Evolutionary conservation across 2,888 invertebrate species (phyloP), one percentile per base, ranked within the genome.

Genomic region (Cetonia aurata): DNA sequence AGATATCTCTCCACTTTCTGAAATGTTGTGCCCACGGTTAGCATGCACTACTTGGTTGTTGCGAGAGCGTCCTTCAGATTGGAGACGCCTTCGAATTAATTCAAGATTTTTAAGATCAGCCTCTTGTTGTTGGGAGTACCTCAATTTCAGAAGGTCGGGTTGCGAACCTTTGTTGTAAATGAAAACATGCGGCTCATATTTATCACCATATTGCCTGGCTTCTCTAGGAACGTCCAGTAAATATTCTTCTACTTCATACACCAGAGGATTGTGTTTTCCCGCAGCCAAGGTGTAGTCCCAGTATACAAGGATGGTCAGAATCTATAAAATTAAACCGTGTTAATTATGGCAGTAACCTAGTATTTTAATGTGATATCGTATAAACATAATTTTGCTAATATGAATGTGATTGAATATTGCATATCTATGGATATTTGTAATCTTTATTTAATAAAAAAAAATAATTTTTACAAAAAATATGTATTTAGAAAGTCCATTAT

Each of bases 51-150:
- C 9, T 31, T 15, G 17, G 10, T 25, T 15, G 19, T 53, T 33
- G 13, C 33, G 6, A 42, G 41, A 46, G 6, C 6, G 12, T 17
- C 17, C 15, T 25, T 37, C 9, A 1, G 15, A 10, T 19, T 56
- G 62, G n/a, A 53, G 9, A 13, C 31, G 62, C 12, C 46, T 42
- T 12, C 15, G 17, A 31, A 67, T 44, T 48, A 69, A 68, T 31
- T 17, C 44, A 46, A 65, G 42, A 50, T 73, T 73, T 12, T 42
- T 62, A 0, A 72, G 72, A 71, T 83, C 82, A 0, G 76, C 72
- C 70, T 74, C 75, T 72, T 84, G 83, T 69, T 84, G 84, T 69
- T 81, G 79, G 33, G 74, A 76, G 67, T 84, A 84, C 37, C 81
- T 76, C 55, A 76, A 72, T 70, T 74, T 80, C 70, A 77, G 75